Base-by-base conservation (phyloP, 2,888 invertebrate genomes). In the Cremastobaeus sp. region DNA sequence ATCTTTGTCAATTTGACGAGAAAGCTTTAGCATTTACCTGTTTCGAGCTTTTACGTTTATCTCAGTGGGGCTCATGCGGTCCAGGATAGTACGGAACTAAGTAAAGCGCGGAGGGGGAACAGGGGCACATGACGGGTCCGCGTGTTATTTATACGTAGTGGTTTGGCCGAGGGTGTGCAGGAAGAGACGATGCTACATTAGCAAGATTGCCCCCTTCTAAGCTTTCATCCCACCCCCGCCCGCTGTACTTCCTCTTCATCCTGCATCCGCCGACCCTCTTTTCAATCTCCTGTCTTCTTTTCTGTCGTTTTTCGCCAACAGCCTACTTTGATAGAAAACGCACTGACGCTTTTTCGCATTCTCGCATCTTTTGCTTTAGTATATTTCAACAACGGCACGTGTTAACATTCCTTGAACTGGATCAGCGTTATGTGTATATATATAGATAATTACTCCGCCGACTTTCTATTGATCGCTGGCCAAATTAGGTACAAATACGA, bases 191-290 rank as follows among this genome's bases (percentile, higher is more conserved):
- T 72, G 82, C 79, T 84, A 83, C 84, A 83, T 84, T 84, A 84
- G 84, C 83, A 82, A 83, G 82, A 84, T 84, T 84, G 83, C 83
- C 84, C 79, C 80, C 77, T 79, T 77, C 79, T 65, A 72, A 39
- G 60, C 66, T 72, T 60, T 55, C 60, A 54, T 47, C 48, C 62
- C 72, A 5, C 43, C 54, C 50, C 65, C 74, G 4, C 39, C 54
- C 54, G 43, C 41, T 64, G 39, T 54, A 59, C 65, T 70, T 65
- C 64, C 69, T 72, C 70, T 65, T 69, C 54, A 62, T 60, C 70
- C 68, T 70, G 59, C 62, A 65, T 65, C 50, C 73, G 59, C 69
- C 55, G 60, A 55, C 77, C 62, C 73, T 72, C 71, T 65, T 69
- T 74, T 70, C 66, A 72, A 71, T 75, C 74, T 75, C 57, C 74